Evolutionary conservation across 2,113 vertebrate species (phyloP), one percentile per base, ranked within the genome.

Genomic region (Corythoichthys haematopterus): DNA sequence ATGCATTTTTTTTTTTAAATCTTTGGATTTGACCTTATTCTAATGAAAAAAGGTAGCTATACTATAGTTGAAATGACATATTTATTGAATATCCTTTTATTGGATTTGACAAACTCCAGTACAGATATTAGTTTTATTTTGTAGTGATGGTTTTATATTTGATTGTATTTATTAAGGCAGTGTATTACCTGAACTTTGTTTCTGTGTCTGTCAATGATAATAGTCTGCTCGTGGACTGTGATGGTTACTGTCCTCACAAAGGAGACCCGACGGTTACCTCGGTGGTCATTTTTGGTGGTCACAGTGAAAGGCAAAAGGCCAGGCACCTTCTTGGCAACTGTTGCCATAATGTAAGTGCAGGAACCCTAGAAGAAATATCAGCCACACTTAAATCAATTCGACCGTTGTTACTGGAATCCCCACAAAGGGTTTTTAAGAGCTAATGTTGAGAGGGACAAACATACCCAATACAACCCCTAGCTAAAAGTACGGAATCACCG

Each of bases 321-420:
- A 0, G 71, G 0, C 0, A 35, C 53, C 35, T 0, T 11, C 14
- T 64, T 47, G 20, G 2, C 9, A 43, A 78, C 59, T n/a, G 64
- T 71, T 36, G 76, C 14, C 59, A 74, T 56, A n/a, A 68, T 56
- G 60, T 78, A 78, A 15, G 64, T 55, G 48, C 76, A 78, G 76
- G 71, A 33, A 36, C 71, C 76, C 76, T 78, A 68, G n/a, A 66
- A 73, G n/a, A 48, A 35, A 63, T 16, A 48, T 14, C 46, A 15
- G 47, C 13, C 35, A 36, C 15, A n/a, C n/a, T 13, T 1, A 43
- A 20, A n/a, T 6, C 4, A n/a, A 59, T 2, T n/a, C 57, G 36
- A 59, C 20, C 51, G 8, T 9, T 28, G 20, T 3, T 10, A 53
- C 28, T n/a, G 10, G 16, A 47, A 13, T 43, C 40, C 40, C n/a